Evolutionary conservation across 2,113 vertebrate species (phyloP).

Genomic region (Spermophilus dauricus): DNA sequence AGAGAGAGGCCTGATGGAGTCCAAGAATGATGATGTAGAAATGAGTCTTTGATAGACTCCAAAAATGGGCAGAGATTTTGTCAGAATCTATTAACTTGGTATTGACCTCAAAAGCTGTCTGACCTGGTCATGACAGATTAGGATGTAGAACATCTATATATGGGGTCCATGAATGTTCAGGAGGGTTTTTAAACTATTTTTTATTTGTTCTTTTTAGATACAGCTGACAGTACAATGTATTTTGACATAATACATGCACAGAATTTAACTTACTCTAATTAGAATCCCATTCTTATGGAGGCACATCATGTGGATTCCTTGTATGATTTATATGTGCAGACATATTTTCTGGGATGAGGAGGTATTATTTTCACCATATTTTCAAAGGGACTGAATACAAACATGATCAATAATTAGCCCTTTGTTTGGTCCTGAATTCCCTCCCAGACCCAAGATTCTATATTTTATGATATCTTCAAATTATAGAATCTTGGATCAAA

Average conservation of each 20-base stretch:
- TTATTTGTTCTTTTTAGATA: no score
- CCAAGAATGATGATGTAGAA: neutral
- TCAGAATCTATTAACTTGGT: neutral
- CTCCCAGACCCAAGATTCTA: neutral
- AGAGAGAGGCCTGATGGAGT: neutral
- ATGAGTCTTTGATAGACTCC: neutral
- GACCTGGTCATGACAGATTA: neutral
- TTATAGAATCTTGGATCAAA: neutral
- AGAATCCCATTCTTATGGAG: no score
- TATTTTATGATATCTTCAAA: neutral
- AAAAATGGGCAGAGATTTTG: neutral
- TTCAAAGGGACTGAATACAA: neutral
- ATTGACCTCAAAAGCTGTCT: neutral
- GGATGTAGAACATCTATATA: rapidly evolving
- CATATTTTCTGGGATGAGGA: neutral
- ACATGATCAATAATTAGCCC: neutral
- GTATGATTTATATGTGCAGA: rapidly evolving
- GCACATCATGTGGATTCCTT: neutral
- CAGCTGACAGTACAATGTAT: no score
- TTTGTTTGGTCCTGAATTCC: neutral
- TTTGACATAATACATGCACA: no score
- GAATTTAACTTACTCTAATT: no score
- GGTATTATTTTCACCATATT: neutral
- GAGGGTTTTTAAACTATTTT: no score
- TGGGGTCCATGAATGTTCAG: neutral